Conservation (phyloP, 2,888 invertebrate genomes). For the Idaea biselata region DNA sequence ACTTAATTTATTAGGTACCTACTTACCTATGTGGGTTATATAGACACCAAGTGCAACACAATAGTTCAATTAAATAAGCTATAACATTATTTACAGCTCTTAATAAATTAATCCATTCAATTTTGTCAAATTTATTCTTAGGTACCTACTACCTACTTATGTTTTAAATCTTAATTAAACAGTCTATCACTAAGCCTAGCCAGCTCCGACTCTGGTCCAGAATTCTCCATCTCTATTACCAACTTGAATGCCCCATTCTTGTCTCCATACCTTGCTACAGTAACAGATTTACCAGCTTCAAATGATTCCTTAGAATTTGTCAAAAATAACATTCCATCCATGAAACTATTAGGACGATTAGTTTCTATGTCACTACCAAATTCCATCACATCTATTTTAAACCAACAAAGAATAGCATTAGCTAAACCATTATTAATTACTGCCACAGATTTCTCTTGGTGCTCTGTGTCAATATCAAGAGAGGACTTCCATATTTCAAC, state of each 20-base stretch:
- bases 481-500: slow-evolving; percentile 38
- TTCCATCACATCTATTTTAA: slow-evolving; percentile 66
- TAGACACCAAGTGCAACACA: too few species aligned
- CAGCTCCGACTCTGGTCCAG: too few species aligned
- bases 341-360: slow-evolving; percentile 59
- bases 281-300: slow-evolving; percentile 43
- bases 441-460: slow-evolving; percentile 43
- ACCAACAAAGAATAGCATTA: slow-evolving; percentile 81
- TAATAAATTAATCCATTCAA: too few species aligned
- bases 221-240: slow-evolving; percentile 11
- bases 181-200: too few species aligned
- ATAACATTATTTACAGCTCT: too few species aligned
- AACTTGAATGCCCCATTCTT: slow-evolving; percentile 58
- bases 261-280: slow-evolving; percentile 53
- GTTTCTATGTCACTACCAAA: slow-evolving; percentile 59
- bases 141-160: too few species aligned
- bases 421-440: slow-evolving; percentile 59
- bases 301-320: slow-evolving; percentile 53
- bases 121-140: too few species aligned
- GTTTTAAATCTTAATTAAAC: too few species aligned
- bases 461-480: slow-evolving; percentile 28
- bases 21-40: too few species aligned
- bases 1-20: too few species aligned
- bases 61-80: too few species aligned
- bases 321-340: slow-evolving; percentile 73